A percentile compares a stretch with the other conserved stretches of the same genome.
Conservation (phyloP, 1,140 invertebrate species). For the Muscidifurax raptorellus region DNA sequence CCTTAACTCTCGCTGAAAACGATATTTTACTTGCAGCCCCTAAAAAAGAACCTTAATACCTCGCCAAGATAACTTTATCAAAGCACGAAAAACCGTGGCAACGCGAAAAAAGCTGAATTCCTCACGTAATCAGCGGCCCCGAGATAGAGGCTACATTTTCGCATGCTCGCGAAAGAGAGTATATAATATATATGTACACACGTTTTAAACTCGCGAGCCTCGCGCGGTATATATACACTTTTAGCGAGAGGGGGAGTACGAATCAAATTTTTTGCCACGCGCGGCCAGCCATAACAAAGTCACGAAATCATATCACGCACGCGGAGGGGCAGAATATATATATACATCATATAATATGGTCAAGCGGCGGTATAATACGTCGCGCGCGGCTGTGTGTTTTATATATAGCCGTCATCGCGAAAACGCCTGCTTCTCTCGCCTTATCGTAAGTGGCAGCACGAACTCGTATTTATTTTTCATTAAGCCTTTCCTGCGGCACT, state of each 20-base stretch:
- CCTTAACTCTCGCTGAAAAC: background rate
- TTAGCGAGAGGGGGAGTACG: background rate
- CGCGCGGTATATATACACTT: background rate
- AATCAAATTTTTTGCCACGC: conserved; percentile 33
- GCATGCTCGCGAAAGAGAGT: background rate
- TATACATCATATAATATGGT: conserved; percentile 18
- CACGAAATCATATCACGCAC: conserved; percentile 25
- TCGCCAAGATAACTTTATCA: conserved; percentile 22
- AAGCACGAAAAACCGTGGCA: background rate
- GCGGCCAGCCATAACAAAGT: conserved; percentile 16
- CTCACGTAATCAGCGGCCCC: background rate
- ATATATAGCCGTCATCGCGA: conserved; percentile 7
- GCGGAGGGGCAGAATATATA: background rate
- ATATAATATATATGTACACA: too few relatives aligned
- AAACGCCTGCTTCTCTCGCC: conserved; percentile 1
- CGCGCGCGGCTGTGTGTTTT: background rate
- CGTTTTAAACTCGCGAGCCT: too few relatives aligned
- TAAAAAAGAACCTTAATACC: conserved; percentile 29
- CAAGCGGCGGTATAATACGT: background rate
- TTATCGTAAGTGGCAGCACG: conserved; percentile 46
- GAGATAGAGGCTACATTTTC: conserved; percentile 24
- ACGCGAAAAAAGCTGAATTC: conserved; percentile 27
- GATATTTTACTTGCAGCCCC: conserved; percentile 15
- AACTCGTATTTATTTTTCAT: conserved; percentile 55
- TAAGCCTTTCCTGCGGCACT: background rate